phyloP scores from a whole-genome alignment of 2,888 invertebrate genomes.

The Uropetala carovei region DNA sequence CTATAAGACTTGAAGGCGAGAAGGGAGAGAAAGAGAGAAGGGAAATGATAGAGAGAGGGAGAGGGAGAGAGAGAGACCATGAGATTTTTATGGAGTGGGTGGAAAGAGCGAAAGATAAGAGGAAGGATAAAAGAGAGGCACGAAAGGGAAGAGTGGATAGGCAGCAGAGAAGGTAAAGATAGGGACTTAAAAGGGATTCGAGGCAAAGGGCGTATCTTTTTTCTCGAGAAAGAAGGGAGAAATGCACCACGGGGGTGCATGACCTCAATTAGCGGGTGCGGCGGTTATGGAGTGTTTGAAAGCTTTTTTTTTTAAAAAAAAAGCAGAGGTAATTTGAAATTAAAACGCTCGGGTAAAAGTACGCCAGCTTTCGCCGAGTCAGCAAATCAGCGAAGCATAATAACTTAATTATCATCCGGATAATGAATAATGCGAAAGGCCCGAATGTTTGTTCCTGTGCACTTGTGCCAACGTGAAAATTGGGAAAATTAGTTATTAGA shows the following conservation, averaged over 20 bases:
- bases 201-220: too few species aligned
- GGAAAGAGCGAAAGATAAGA: neutral
- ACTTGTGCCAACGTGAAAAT: too few species aligned
- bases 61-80: neutral
- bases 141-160: neutral
- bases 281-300: neutral
- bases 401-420: neutral
- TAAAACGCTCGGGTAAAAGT: neutral
- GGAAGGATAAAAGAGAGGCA: neutral
- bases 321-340: neutral
- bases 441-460: too few species aligned
- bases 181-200: too few species aligned
- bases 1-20: neutral
- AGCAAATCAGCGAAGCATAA: neutral
- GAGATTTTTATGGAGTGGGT: neutral
- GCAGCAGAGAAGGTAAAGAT: neutral
- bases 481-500: too few species aligned
- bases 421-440: too few species aligned
- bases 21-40: neutral
- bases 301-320: neutral
- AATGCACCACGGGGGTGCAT: neutral
- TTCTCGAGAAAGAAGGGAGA: neutral
- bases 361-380: neutral
- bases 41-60: neutral
- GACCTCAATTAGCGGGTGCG: neutral